These are phyloP conservation scores for Pecten maximus DNA, from an alignment of 2,888 invertebrate species.

Conservation along the genomic window DNA sequence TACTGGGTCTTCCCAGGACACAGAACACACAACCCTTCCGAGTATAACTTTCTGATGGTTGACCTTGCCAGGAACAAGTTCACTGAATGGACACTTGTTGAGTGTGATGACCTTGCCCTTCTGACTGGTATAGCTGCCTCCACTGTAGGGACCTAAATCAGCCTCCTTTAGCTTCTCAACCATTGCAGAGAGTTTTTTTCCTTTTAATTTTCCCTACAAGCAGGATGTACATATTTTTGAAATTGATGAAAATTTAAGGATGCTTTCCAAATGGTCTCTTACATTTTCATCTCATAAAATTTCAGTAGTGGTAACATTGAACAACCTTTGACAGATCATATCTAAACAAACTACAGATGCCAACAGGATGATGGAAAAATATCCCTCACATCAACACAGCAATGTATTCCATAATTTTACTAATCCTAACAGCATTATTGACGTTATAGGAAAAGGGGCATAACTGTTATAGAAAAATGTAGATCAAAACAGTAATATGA, in stretches of 20 bases:
- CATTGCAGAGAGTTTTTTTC: constrained; percentile 88
- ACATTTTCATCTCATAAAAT: neutral
- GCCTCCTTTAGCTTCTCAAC: constrained; percentile 85
- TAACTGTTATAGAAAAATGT: too few relatives aligned
- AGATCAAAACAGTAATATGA: too few relatives aligned
- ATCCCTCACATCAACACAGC: too few relatives aligned
- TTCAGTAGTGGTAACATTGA: too few relatives aligned
- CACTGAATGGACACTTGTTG: constrained; percentile 84
- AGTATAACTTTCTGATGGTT: constrained; percentile 88
- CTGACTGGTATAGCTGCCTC: constrained; percentile 85
- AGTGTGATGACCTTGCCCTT: constrained; percentile 85
- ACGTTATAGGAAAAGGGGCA: too few relatives aligned
- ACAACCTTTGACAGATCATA: too few relatives aligned
- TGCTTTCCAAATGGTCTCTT: neutral
- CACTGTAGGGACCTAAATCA: constrained; percentile 88
- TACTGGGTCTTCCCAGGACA: constrained; percentile 89
- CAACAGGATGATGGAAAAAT: too few relatives aligned
- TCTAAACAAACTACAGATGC: too few relatives aligned
- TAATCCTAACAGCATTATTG: too few relatives aligned
- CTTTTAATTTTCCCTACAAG: constrained; percentile 87
- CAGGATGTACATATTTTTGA: neutral
- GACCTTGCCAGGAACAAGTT: constrained; percentile 87
- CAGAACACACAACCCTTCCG: constrained; percentile 91
- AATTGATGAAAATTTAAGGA: neutral
- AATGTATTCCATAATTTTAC: too few relatives aligned